A percentile compares a stretch with the other conserved stretches of the same genome.
Conservation (phyloP, 2,888 invertebrate genomes). For the Mesochorus sp. region DNA sequence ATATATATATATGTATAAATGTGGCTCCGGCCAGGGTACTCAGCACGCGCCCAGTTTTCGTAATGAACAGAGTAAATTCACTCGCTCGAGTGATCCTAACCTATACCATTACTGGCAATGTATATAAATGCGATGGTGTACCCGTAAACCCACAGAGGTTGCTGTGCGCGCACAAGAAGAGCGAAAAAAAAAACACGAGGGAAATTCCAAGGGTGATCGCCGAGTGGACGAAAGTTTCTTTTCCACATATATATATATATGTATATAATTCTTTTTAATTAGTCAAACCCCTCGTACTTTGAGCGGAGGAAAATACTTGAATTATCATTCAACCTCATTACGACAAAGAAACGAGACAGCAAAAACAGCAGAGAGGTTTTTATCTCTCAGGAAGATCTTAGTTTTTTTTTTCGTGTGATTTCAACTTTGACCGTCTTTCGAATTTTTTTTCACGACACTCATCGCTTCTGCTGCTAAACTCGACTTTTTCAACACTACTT, state of each 20-base stretch:
- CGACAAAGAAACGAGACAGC: too few species aligned
- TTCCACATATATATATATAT: too few species aligned
- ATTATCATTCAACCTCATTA: too few species aligned
- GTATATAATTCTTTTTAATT: too few species aligned
- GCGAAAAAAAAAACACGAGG: too few species aligned
- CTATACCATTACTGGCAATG: conserved; percentile 28
- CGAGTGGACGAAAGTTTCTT: neutral
- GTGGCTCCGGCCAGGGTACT: conserved; percentile 27
- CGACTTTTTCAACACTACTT: too few species aligned
- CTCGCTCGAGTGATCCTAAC: conserved; percentile 54
- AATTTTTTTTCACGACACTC: too few species aligned
- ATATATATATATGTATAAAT: neutral
- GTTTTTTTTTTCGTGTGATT: too few species aligned
- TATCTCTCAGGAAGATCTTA: too few species aligned
- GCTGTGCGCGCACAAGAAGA: neutral
- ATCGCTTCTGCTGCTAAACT: too few species aligned
- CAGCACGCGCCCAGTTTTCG: conserved; percentile 66
- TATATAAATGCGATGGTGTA: neutral
- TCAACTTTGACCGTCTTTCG: too few species aligned
- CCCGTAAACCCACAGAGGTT: neutral
- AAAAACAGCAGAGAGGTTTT: too few species aligned
- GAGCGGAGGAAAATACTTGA: neutral
- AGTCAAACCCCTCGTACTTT: conserved; percentile 4
- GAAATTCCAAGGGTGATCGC: neutral
- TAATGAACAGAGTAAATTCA: conserved; percentile 67